A percentile compares a stretch with the other conserved stretches of the same genome.
Conservation (phyloP, 2,113 vertebrate genomes). For the Clarias magur region DNA sequence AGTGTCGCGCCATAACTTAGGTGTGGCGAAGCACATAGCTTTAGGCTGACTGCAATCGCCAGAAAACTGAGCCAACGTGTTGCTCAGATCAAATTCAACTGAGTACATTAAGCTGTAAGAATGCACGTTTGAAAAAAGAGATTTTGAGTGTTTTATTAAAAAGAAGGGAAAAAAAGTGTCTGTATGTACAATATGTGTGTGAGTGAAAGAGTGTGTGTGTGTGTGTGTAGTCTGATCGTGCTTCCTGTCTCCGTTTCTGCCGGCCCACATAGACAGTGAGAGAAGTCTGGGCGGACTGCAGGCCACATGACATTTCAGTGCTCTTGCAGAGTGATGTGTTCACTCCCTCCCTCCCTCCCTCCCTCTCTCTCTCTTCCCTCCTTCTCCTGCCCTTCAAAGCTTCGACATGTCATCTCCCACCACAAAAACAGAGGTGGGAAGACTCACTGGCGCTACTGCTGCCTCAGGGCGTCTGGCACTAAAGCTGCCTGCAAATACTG, state of each 20-base stretch:
- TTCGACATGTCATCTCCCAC: constrained; percentile 82
- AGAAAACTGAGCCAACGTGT: constrained; percentile 11
- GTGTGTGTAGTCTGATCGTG: constrained; percentile 46
- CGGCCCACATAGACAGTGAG: constrained; percentile 77
- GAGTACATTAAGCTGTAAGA: background rate
- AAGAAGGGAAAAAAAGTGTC: background rate
- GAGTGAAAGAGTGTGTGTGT: constrained; percentile 31
- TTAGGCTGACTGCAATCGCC: constrained; percentile 42
- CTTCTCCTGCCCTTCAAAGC: constrained; percentile 79
- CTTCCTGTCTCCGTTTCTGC: constrained; percentile 77
- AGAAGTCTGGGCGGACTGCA: constrained; percentile 73
- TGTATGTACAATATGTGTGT: constrained; percentile 1
- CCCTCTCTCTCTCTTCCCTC: constrained; percentile 68
- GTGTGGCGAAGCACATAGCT: constrained; percentile 42
- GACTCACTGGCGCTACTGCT: constrained; percentile 83
- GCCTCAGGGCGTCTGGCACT: constrained; percentile 84
- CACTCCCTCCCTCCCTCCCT: constrained; percentile 64
- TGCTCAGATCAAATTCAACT: background rate
- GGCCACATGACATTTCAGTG: constrained; percentile 77
- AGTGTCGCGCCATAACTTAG: constrained; percentile 44
- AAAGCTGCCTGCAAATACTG: constrained; percentile 82
- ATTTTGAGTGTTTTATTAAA: background rate
- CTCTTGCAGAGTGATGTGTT: constrained; percentile 74
- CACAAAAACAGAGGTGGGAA: constrained; percentile 87
- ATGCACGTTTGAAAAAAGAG: constrained; percentile 47